A percentile compares a stretch with the other conserved stretches of the same genome.
phyloP scores from a whole-genome alignment of 2,113 vertebrate genomes.

The Ondatra zibethicus region DNA sequence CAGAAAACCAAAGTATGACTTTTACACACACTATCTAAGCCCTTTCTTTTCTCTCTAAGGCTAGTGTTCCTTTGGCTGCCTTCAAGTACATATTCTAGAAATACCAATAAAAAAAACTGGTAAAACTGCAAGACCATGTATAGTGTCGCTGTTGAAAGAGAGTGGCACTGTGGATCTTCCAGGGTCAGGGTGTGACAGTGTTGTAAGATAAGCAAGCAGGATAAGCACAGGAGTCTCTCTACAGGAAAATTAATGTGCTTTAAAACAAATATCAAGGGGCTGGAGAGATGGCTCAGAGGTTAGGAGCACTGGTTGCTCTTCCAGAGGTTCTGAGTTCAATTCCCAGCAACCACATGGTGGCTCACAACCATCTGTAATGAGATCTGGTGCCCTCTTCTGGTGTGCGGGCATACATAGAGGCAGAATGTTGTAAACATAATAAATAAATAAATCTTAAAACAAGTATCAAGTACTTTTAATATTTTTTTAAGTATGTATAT shows the following conservation, averaged over 20 bases:
- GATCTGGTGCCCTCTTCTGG: too few species aligned
- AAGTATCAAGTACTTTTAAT: constrained; percentile 1
- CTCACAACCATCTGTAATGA: too few species aligned
- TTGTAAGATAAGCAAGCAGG: constrained; percentile 20
- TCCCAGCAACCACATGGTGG: too few species aligned
- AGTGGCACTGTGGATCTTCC: not conserved
- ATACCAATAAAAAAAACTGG: not conserved
- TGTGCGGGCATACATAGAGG: too few species aligned
- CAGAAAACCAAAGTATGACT: not conserved
- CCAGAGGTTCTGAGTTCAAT: too few species aligned
- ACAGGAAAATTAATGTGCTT: not conserved
- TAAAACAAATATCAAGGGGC: constrained; percentile 34
- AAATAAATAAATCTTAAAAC: too few species aligned
- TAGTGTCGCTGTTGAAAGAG: constrained; percentile 10
- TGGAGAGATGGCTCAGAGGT: too few species aligned
- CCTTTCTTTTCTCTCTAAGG: not conserved
- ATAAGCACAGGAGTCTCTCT: not conserved
- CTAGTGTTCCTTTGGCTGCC: not conserved
- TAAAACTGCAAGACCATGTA: not conserved
- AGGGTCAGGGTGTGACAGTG: not conserved
- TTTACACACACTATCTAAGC: not conserved
- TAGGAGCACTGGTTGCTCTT: too few species aligned
- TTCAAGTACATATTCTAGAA: constrained; percentile 40
- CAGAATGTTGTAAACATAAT: too few species aligned
- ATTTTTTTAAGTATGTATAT: not conserved